Conservation (phyloP, 2,113 vertebrate genomes). For the Rostratula benghalensis region DNA sequence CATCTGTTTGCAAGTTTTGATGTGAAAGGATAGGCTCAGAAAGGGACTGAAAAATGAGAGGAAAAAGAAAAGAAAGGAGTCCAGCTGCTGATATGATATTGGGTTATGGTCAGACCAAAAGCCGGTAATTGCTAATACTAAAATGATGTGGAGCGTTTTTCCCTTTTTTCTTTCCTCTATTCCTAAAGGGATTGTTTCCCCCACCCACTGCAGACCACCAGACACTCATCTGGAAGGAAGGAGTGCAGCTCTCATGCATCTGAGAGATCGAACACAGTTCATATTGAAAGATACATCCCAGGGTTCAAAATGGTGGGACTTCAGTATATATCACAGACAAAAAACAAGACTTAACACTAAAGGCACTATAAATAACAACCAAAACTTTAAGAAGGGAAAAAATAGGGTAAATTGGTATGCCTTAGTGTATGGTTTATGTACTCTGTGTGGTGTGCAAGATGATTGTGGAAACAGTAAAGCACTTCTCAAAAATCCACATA, state of each 20-base stretch:
- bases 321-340: not conserved
- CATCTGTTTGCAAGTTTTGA: conserved; percentile 65
- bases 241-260: not conserved
- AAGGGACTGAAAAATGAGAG: conserved; percentile 28
- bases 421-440: not conserved
- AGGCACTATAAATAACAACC: not conserved
- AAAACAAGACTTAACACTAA: not conserved
- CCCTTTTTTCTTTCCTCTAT: not conserved
- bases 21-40: not conserved
- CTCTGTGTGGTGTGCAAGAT: not conserved
- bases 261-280: not conserved
- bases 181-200: not conserved
- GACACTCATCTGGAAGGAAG: not conserved
- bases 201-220: not conserved
- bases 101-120: not conserved
- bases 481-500: not conserved
- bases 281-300: not conserved
- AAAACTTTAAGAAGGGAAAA: not conserved
- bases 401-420: not conserved
- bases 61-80: conserved; percentile 18
- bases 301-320: not conserved
- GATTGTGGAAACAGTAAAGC: not conserved
- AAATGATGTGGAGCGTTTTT: not conserved
- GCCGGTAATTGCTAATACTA: not conserved
- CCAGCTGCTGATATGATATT: conserved; percentile 17